A percentile compares a stretch with the other conserved stretches of the same genome.
phyloP scores from a whole-genome alignment of 1,140 invertebrate genomes.

The Drosophila sp. region DNA sequence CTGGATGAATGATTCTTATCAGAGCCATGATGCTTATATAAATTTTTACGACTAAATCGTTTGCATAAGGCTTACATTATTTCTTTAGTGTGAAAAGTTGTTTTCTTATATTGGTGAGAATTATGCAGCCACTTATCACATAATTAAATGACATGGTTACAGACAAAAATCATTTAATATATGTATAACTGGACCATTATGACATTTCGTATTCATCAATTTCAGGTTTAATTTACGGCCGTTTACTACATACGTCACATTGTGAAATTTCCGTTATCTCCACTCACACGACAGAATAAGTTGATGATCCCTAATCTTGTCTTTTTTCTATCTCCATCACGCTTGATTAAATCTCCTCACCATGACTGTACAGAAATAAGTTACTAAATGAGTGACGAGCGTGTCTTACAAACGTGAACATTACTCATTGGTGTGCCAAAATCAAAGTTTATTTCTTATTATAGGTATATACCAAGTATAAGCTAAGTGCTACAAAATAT shows the following conservation, averaged over 20 bases:
- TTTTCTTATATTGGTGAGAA: background rate
- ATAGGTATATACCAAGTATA: background rate
- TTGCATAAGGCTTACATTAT: conserved; percentile 1
- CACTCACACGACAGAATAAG: background rate
- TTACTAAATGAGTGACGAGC: background rate
- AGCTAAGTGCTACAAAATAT: conserved; percentile 1
- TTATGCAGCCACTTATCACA: too few relatives aligned
- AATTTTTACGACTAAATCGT: background rate
- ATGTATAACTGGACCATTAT: background rate
- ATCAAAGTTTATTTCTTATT: conserved; percentile 5
- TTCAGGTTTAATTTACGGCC: background rate
- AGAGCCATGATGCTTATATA: conserved; percentile 27
- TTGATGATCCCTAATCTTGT: conserved; percentile 1
- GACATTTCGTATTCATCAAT: background rate
- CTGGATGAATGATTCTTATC: conserved; percentile 41
- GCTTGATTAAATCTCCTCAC: background rate
- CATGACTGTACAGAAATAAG: conserved; percentile 6
- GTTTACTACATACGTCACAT: background rate
- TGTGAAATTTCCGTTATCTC: conserved; percentile 3
- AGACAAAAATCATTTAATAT: too few relatives aligned
- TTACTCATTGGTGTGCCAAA: conserved; percentile 5
- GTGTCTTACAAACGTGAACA: background rate
- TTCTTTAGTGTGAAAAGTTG: background rate
- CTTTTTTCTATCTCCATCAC: background rate
- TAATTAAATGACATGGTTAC: too few relatives aligned